Percentiles rank a stretch among this genome's conserved stretches.
Evolutionary conservation across 1,140 invertebrate genomes (phyloP).

Genomic region (Cataglyphis hispanica): DNA sequence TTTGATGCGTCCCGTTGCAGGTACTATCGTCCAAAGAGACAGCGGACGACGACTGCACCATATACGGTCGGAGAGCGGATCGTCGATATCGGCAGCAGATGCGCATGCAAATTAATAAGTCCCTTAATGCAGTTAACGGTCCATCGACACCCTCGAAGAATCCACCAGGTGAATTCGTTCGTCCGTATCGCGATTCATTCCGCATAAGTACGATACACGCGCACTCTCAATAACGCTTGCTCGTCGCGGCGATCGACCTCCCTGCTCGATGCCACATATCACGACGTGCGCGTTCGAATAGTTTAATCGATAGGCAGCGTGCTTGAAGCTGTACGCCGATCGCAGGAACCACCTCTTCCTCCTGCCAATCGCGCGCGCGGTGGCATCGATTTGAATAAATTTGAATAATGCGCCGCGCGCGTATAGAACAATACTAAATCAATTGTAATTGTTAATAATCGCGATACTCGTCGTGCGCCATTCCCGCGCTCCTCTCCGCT

Average conservation of each 20-base stretch:
- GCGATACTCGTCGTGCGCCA: conserved; percentile 71
- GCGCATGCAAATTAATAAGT: conserved; percentile 75
- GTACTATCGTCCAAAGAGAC: not conserved
- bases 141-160: conserved; percentile 62
- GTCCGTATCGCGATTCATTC: not conserved
- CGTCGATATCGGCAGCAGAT: conserved; percentile 50
- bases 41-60: conserved; percentile 55
- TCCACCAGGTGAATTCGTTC: conserved; percentile 24
- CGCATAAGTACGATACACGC: not conserved
- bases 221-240: not conserved
- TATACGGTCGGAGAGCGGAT: conserved; percentile 63
- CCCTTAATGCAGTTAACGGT: conserved; percentile 58
- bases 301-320: not conserved
- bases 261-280: not conserved
- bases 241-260: conserved; percentile 24
- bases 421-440: conserved; percentile 79
- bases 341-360: conserved; percentile 18
- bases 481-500: conserved; percentile 32
- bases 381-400: conserved; percentile 80
- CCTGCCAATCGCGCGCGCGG: conserved; percentile 31
- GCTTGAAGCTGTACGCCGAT: not conserved
- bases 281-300: conserved; percentile 27
- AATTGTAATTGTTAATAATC: conserved; percentile 84
- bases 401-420: conserved; percentile 78
- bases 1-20: conserved; percentile 66